Evolutionary conservation across 2,888 invertebrate species (phyloP), one percentile per base, ranked within the genome.

Genomic region (Malacosoma neustria): DNA sequence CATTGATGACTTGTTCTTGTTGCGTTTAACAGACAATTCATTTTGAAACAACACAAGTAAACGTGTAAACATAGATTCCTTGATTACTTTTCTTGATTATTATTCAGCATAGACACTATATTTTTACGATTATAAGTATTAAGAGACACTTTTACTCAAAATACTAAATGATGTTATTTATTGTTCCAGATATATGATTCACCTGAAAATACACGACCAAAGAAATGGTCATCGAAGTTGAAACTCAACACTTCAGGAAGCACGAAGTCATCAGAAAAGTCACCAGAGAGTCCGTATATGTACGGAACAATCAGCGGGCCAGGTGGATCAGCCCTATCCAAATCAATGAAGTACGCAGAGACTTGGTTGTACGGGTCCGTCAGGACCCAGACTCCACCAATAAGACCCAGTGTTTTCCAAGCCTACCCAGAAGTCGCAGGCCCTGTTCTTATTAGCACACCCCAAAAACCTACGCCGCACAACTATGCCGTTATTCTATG

Each of bases 281-380:
- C 82, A 48, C 81, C 84, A 40, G 82, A 82, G 43, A 81, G 76
- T 45, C 76, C 82, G 41, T 81, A 77, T 42, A 71, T 84, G 74
- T 86, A 84, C 56, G 86, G 86, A 32, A 85, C 85, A 14, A 74
- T 85, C 47, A 75, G 77, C 44, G 89, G 88, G 49, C 90, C 90
- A 49, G 89, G 90, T 37, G 89, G 90, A 43, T 91, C 91, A 57
- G 89, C 92, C n/a, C 71, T 94, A 36, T 92, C 93, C 40, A 92
- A 93, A 69, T 93, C 93, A 61, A 93, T 94, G 93, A 91, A 92
- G 69, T 93, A 93, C 77, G 92, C 93, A 29, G 93, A 95, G 62
- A 92, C 93, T 38, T 95, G 94, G 94, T 87, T 94, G 11, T 94
- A 95, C 63, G 93, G 94, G 54, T 93, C 93, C 29, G 91, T 93